These are phyloP conservation scores for Diaphora mendica DNA, from an alignment of 2,888 invertebrate genomes.

Conservation along the genomic window DNA sequence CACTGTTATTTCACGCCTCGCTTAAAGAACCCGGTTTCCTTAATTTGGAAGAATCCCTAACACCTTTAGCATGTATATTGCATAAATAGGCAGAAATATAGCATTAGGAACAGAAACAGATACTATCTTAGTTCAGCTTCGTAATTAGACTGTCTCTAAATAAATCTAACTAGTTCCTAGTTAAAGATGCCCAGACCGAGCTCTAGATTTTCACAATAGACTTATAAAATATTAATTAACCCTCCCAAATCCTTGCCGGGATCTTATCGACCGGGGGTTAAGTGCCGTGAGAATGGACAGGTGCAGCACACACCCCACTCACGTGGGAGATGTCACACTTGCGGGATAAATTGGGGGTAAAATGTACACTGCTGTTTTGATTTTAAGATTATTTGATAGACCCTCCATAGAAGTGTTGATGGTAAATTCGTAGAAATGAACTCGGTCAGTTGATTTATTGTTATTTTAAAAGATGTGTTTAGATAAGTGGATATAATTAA, in stretches of 20 bases:
- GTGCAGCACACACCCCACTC: constrained; percentile 46
- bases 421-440: constrained; percentile 5
- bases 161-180: background rate
- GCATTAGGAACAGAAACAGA: no score
- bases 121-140: background rate
- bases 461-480: constrained; percentile 33
- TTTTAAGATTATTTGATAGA: constrained; percentile 44
- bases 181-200: background rate
- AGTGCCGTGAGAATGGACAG: constrained; percentile 67
- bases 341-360: constrained; percentile 61
- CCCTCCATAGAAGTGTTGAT: constrained; percentile 7
- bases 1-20: no score
- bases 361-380: constrained; percentile 54
- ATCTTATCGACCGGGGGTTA: constrained; percentile 51
- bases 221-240: constrained; percentile 36
- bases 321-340: constrained; percentile 57
- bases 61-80: background rate
- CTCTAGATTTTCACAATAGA: constrained; percentile 5
- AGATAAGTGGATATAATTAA: constrained; percentile 17
- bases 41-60: no score
- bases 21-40: no score
- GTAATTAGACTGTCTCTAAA: background rate
- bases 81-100: no score
- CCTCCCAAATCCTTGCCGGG: constrained; percentile 34
- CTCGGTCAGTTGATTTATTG: constrained; percentile 45